Conservation (phyloP, 64 coral and sea anemone species). For the Montipora capricornis region DNA sequence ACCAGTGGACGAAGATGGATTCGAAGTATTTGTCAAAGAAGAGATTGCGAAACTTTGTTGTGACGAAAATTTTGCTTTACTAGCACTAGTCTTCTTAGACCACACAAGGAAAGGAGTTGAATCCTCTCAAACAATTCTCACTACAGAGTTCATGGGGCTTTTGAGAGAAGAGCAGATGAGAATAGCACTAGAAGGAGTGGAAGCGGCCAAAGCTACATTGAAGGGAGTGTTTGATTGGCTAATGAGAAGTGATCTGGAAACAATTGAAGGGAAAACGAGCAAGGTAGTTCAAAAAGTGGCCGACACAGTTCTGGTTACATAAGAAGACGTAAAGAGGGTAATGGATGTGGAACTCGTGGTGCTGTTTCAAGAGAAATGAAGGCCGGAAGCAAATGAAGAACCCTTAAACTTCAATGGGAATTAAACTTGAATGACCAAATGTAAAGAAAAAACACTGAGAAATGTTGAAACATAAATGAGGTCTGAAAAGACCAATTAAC, state of each 20-base stretch:
- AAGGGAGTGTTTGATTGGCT: constrained; percentile 26
- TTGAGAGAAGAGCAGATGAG: constrained; percentile 31
- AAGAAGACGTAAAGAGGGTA: constrained; percentile 2
- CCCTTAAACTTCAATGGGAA: background rate
- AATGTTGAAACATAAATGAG: constrained; percentile 1
- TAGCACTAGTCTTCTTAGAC: constrained; percentile 27
- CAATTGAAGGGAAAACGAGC: background rate
- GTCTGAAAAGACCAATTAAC: constrained; percentile 7
- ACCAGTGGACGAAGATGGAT: constrained; percentile 7
- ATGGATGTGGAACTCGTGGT: background rate
- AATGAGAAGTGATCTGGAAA: constrained; percentile 20
- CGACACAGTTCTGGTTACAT: background rate
- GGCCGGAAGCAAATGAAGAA: background rate
- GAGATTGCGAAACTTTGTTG: constrained; percentile 2
- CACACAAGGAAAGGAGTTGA: constrained; percentile 21
- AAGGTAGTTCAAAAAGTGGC: background rate
- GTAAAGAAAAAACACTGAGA: background rate
- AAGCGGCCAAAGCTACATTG: background rate
- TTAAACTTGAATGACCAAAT: background rate
- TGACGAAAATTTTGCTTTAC: constrained; percentile 45
- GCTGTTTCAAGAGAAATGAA: constrained; percentile 2
- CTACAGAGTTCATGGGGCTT: constrained; percentile 19
- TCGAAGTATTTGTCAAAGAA: constrained; percentile 60
- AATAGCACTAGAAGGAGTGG: constrained; percentile 25
- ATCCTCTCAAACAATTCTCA: constrained; percentile 31